Evolutionary conservation across 2,797 vertebrate species (phyloP), one percentile per base, ranked within the genome.

Genomic region (Choloepus didactylus): DNA sequence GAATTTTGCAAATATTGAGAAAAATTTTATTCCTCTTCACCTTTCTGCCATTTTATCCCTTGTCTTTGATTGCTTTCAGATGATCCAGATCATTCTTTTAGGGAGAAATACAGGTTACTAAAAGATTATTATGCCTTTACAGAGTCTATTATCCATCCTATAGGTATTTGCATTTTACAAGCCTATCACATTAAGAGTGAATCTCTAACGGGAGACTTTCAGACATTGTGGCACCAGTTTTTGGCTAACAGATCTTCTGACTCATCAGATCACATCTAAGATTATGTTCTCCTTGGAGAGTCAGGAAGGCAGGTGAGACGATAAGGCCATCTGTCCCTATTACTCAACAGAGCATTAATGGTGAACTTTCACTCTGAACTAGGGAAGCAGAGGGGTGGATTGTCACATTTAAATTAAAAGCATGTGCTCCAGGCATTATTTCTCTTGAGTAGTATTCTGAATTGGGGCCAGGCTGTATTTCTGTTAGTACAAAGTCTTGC

Each of bases 161-260:
- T 23, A 46, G 62, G n/a, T 15, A 6, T 59, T 51, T 54, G 11
- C 21, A 3, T 79, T 77, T 94, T 60, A 29, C 9, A 79, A 59
- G 83, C 21, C 18, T 44, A 4, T 92, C 88, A 35, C 27, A 35
- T 35, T 35, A 35, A 35, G 31, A 70, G 60, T 25, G 29, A 67
- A 44, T 77, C 60, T 80, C 54, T 86, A 9, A 46, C 3, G 56
- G 93, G 38, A 80, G 76, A 60, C 44, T 66, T 77, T 86, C 70
- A 91, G 96, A 91, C 91, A 27, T 1, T 11, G 27, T 44, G 80
- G 89, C 72, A 54, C 76, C 96, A 75, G 75, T 10, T 46, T 54
- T 35, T 75, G 56, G 56, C 70, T 59, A 15, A 67, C 79, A 79
- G 83, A 75, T 87, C 80, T 96, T 70, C 72, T 73, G 86, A 67